These are phyloP conservation scores for Sciurus niger DNA, from an alignment of 2,113 vertebrate species.

Conservation along the genomic window DNA sequence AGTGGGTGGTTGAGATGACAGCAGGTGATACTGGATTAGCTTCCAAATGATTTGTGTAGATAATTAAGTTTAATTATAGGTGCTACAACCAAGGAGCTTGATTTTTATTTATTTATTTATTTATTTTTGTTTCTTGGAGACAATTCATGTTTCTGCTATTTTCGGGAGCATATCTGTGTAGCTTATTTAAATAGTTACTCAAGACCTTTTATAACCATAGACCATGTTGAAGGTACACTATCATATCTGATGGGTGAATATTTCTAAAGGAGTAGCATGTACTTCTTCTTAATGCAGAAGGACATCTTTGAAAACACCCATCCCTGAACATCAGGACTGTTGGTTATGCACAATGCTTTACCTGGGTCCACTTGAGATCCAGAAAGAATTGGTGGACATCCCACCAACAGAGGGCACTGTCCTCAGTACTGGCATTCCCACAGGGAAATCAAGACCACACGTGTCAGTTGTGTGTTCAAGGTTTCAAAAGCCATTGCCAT, in stretches of 20 bases:
- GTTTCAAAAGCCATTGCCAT: neutral
- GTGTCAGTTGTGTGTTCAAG: neutral
- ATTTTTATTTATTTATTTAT: neutral
- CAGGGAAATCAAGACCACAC: neutral
- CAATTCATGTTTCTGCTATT: neutral
- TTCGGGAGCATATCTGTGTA: neutral
- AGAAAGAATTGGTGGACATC: neutral
- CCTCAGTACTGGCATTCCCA: neutral
- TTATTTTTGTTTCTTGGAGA: neutral
- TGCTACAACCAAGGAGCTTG: neutral
- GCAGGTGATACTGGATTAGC: neutral
- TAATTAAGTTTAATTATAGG: neutral
- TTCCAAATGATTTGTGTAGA: neutral
- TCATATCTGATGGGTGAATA: neutral
- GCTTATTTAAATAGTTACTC: neutral
- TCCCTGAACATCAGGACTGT: neutral
- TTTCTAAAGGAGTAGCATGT: neutral
- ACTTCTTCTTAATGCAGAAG: neutral
- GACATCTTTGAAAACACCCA: neutral
- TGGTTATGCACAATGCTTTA: too few species aligned
- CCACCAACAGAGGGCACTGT: rapidly evolving
- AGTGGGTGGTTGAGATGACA: neutral
- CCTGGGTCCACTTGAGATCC: neutral
- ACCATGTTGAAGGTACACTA: neutral
- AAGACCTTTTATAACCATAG: neutral